These are phyloP conservation scores for Oreochromis spilurus DNA, from an alignment of 2,113 vertebrate species.

Conservation along the genomic window DNA sequence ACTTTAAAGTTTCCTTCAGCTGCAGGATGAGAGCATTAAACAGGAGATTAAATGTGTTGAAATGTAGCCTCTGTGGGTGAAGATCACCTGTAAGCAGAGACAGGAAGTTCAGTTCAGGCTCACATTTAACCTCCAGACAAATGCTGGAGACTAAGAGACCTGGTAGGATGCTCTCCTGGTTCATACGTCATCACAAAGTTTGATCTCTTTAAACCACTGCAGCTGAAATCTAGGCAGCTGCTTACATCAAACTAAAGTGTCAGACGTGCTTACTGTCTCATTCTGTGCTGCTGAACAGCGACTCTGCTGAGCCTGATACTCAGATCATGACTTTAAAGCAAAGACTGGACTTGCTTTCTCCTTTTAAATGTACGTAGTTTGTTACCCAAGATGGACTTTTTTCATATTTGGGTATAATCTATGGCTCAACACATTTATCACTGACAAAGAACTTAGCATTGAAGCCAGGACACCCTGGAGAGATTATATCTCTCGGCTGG, in stretches of 20 bases:
- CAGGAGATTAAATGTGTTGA: not conserved
- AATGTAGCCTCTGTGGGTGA: not conserved
- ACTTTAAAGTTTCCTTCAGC: not conserved
- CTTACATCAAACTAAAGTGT: not conserved
- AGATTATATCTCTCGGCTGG: not conserved
- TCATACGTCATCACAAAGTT: not conserved
- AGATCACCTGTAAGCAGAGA: not conserved
- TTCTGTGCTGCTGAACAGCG: not conserved
- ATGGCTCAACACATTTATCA: not conserved
- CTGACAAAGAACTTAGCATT: not conserved
- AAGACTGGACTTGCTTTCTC: not conserved
- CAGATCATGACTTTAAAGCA: not conserved
- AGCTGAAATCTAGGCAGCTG: not conserved
- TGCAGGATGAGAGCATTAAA: not conserved
- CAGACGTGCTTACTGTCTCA: fast-evolving
- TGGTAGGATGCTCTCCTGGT: not conserved
- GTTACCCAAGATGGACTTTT: not conserved
- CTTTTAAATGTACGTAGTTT: not conserved
- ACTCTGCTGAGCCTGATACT: not conserved
- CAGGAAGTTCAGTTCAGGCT: not conserved
- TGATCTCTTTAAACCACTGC: not conserved
- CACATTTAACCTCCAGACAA: not conserved
- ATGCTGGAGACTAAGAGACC: not conserved
- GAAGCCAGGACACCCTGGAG: not conserved
- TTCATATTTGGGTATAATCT: not conserved